Percentiles rank a stretch among this genome's conserved stretches.
These are phyloP conservation scores for Bradypodion pumilum DNA, from an alignment of 2,797 vertebrate species.

Conservation along the genomic window DNA sequence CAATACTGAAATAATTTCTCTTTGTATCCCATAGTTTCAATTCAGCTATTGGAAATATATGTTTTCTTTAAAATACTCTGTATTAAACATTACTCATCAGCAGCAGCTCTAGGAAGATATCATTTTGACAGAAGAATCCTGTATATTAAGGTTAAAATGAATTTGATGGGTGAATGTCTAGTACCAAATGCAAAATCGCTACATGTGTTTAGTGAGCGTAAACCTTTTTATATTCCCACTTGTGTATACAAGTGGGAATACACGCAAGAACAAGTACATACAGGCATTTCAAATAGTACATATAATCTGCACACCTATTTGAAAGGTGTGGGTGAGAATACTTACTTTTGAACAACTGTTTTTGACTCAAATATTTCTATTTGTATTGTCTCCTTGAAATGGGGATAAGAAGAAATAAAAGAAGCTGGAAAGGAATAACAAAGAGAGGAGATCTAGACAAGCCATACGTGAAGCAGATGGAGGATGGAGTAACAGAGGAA, in stretches of 20 bases:
- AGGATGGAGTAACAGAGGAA: too few relatives aligned
- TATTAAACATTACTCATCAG: constrained; percentile 48
- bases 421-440: neutral
- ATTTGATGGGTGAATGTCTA: constrained; percentile 35
- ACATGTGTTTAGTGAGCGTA: constrained; percentile 34
- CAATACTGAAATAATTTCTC: constrained; percentile 54
- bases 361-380: constrained; percentile 9
- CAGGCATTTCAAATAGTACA: constrained; percentile 33
- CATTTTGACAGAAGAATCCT: constrained; percentile 48
- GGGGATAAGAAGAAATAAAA: neutral
- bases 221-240: neutral
- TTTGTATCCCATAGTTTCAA: constrained; percentile 49
- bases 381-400: constrained; percentile 10
- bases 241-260: neutral
- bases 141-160: constrained; percentile 43
- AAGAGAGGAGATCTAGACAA: neutral
- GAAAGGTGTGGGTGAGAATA: constrained; percentile 4
- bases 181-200: constrained; percentile 37
- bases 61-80: constrained; percentile 29
- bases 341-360: constrained; percentile 27
- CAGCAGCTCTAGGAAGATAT: constrained; percentile 24
- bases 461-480: constrained; percentile 17
- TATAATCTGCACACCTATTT: constrained; percentile 32
- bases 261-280: constrained; percentile 32
- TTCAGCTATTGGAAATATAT: constrained; percentile 37